phyloP scores from a whole-genome alignment of 2,888 invertebrate species.

The Drosophila gaucha region DNA sequence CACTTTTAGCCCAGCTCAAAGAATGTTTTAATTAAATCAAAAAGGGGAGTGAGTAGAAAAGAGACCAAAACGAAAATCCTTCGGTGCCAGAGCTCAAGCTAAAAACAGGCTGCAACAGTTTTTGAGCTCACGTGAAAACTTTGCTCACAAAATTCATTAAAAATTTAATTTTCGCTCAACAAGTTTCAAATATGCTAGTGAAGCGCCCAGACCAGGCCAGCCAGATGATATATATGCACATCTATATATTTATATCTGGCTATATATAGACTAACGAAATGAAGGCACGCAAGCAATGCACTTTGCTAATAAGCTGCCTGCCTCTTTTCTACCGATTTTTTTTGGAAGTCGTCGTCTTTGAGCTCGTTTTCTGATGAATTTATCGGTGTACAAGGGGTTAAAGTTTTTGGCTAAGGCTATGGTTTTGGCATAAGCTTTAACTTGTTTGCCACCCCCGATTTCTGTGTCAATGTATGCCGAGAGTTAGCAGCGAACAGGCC shows the following conservation, averaged over 20 bases:
- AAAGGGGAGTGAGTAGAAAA: conserved; percentile 36
- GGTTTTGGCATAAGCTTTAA: conserved; percentile 23
- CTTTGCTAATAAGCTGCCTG: conserved; percentile 67
- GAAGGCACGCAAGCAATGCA: conserved; percentile 50
- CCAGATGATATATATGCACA: conserved; percentile 2
- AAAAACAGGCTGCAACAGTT: conserved; percentile 22
- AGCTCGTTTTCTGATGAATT: conserved; percentile 39
- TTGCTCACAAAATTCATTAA: conserved; percentile 71
- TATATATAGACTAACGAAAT: too few relatives aligned
- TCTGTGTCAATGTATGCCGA: conserved; percentile 72
- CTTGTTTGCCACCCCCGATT: conserved; percentile 21
- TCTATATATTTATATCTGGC: not conserved
- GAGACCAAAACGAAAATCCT: conserved; percentile 16
- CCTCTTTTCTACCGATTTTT: conserved; percentile 16
- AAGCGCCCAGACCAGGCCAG: conserved; percentile 14
- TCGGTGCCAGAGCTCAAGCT: conserved; percentile 20
- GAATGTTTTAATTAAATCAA: conserved; percentile 81
- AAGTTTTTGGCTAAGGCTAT: conserved; percentile 25
- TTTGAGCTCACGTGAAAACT: conserved; percentile 57
- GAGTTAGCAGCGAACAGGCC: conserved; percentile 36
- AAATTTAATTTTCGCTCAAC: conserved; percentile 77
- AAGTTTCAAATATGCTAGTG: conserved; percentile 59
- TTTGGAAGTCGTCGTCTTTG: conserved; percentile 32
- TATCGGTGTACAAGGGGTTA: conserved; percentile 21
- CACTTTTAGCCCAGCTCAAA: conserved; percentile 56